Evolutionary conservation across 2,113 vertebrate species (phyloP).

Genomic region (Catagonus wagneri): DNA sequence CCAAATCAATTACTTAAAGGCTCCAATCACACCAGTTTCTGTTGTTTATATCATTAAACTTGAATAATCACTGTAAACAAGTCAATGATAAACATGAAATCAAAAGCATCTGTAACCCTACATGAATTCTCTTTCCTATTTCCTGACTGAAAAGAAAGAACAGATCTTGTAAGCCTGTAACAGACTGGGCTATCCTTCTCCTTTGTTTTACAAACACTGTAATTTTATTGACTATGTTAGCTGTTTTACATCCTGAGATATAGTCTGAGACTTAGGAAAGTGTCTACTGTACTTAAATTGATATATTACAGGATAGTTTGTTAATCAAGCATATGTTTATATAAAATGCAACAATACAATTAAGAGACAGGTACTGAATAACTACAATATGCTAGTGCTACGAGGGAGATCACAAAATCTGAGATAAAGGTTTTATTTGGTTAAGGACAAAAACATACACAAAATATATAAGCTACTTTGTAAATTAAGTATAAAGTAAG

Average conservation of each 20-base stretch:
- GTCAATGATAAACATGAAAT: not conserved
- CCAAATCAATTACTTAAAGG: not conserved
- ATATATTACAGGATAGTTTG: not conserved
- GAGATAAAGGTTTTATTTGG: not conserved
- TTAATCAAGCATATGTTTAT: not conserved
- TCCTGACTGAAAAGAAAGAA: constrained; percentile 20
- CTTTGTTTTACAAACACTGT: not conserved
- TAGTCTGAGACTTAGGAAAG: not conserved
- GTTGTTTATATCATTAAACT: not conserved
- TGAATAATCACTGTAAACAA: constrained; percentile 33
- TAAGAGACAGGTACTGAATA: not conserved
- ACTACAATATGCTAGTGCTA: not conserved
- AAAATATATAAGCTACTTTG: not conserved
- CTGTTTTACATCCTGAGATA: constrained; percentile 5
- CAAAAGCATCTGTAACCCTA: not conserved
- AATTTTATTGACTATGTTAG: not conserved
- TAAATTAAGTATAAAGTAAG: not conserved
- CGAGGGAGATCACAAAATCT: not conserved
- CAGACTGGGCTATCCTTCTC: not conserved
- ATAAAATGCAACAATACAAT: not conserved
- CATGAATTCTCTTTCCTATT: not conserved
- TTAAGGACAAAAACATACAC: not conserved
- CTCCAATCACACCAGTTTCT: not conserved
- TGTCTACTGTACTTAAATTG: not conserved
- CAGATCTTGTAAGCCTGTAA: not conserved